phyloP scores from a whole-genome alignment of 2,888 invertebrate genomes.

The Tryphoninae sp. region DNA sequence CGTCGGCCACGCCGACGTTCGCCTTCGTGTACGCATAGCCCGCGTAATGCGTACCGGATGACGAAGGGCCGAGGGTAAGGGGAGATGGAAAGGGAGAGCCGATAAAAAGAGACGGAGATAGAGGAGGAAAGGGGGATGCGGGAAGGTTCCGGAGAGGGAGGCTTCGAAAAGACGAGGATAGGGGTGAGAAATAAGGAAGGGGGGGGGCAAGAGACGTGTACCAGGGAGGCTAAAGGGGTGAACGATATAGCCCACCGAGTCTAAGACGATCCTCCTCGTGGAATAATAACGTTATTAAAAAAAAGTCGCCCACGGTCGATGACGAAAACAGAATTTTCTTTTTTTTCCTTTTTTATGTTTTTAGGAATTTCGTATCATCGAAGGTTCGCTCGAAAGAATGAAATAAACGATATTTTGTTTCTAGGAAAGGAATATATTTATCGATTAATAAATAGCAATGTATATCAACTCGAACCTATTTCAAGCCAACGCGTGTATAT shows the following conservation, averaged over 20 bases:
- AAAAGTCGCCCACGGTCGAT: neutral
- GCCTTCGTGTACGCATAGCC: conserved; percentile 62
- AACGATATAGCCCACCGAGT: conserved; percentile 33
- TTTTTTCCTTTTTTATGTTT: too few relatives aligned
- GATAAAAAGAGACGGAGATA: conserved; percentile 10
- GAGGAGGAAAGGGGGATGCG: neutral
- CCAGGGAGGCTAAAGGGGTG: conserved; percentile 37
- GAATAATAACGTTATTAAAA: conserved; percentile 1
- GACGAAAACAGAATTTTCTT: too few relatives aligned
- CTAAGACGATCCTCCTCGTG: conserved; percentile 9
- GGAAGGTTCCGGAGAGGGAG: conserved; percentile 14
- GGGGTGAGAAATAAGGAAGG: conserved; percentile 26
- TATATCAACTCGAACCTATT: too few relatives aligned
- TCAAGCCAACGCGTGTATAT: too few relatives aligned
- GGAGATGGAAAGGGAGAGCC: conserved; percentile 15
- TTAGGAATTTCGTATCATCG: too few relatives aligned
- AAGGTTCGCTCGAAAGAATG: too few relatives aligned
- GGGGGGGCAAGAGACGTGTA: conserved; percentile 45
- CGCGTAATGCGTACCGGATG: conserved; percentile 62
- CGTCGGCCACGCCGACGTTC: conserved; percentile 68
- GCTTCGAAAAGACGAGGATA: conserved; percentile 27
- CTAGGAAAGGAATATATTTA: too few relatives aligned
- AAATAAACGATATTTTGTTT: too few relatives aligned
- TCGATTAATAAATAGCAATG: too few relatives aligned
- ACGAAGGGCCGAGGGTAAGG: neutral